Evolutionary conservation across 2,797 vertebrate genomes (phyloP).

Genomic region (Streptopelia turtur): DNA sequence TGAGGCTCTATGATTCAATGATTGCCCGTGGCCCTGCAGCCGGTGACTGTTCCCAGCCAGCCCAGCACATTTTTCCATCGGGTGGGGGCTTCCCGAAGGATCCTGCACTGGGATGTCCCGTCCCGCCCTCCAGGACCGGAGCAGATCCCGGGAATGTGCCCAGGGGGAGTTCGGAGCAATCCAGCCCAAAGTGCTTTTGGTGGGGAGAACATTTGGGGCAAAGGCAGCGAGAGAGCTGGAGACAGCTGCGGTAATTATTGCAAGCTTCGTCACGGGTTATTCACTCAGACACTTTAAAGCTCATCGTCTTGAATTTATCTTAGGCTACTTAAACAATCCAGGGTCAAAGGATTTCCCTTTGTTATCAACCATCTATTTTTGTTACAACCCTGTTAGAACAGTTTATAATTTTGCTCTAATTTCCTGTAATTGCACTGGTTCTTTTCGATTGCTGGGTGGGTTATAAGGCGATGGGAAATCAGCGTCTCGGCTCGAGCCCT

Average conservation of each 20-base stretch:
- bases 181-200: neutral
- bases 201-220: neutral
- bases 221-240: neutral
- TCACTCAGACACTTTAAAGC: neutral
- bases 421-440: accelerated
- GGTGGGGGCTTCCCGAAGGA: neutral
- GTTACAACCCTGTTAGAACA: neutral
- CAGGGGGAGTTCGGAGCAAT: neutral
- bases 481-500: too few relatives aligned
- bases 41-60: neutral
- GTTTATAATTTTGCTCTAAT: neutral
- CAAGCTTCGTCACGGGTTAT: accelerated
- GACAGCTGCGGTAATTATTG: neutral
- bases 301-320: neutral
- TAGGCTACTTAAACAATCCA: neutral
- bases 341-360: neutral
- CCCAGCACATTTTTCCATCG: neutral
- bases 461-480: neutral
- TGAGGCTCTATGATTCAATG: too few relatives aligned
- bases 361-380: accelerated
- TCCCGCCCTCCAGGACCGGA: accelerated
- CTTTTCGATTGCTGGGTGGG: neutral
- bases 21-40: neutral
- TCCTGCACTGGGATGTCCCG: accelerated
- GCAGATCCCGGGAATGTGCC: neutral